phyloP scores from a whole-genome alignment of 2,113 vertebrate species.

The Choloepus hoffmanni region DNA sequence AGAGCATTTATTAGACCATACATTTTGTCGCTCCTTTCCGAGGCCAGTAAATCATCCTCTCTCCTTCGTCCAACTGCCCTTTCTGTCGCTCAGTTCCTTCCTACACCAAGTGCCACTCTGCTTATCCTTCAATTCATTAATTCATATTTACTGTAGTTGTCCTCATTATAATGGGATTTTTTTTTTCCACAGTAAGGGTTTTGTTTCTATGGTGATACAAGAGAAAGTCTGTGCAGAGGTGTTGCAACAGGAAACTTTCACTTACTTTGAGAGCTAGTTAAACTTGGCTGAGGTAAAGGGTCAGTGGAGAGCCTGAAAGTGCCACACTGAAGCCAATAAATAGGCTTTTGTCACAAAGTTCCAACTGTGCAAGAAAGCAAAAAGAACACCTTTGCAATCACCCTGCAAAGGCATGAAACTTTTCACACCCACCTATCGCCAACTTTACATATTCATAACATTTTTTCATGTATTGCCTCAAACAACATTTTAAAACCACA shows the following conservation, averaged over 20 bases:
- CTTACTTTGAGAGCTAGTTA: conserved; percentile 45
- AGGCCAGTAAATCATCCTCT: background rate
- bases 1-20: background rate
- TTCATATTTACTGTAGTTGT: conserved; percentile 40
- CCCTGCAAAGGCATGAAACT: background rate
- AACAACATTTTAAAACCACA: conserved; percentile 27
- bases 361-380: background rate
- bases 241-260: background rate
- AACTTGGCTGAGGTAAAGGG: background rate
- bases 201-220: conserved; percentile 67
- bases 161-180: conserved; percentile 44
- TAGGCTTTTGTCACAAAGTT: background rate
- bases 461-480: conserved; percentile 33
- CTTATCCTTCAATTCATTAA: conserved; percentile 32
- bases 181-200: background rate
- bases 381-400: background rate
- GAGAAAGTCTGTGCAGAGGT: background rate
- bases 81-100: background rate
- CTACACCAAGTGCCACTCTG: background rate
- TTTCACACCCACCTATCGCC: background rate
- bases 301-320: background rate
- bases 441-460: background rate
- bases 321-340: background rate
- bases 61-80: background rate
- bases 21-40: background rate